Base-by-base conservation (phyloP, 2,797 vertebrate species). In the Tragopan temminckii region DNA sequence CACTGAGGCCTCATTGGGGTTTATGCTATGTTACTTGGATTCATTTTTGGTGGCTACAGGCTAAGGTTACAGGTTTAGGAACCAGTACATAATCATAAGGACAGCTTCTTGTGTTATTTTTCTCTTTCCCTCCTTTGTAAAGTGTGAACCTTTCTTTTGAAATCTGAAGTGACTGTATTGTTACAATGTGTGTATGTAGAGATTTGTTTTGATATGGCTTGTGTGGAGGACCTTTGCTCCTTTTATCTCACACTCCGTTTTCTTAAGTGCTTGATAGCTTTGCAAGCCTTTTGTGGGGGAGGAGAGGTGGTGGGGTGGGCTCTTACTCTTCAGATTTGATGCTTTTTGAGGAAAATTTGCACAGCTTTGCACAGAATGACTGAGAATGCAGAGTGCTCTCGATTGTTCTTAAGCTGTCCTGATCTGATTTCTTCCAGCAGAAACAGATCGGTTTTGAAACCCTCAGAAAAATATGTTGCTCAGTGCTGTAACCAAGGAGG, bases 111-210 rank as follows among this genome's bases (percentile, higher is more conserved):
- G 18, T 63, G 85, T 70, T 92, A 61, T 48, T 77, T 93, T 81
- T 29, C 58, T 68, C 69, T 9, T 48, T 83, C 75, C 52, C 85
- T 83, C 88, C 91, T 89, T 70, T 63, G 92, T 96, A 82, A 94
- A 75, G 63, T 88, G 94, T 95, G 94, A 91, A 70, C 45, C 87
- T 93, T 93, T 94, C 68, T 94, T 94, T 88, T 86, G 74, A 94
- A 93, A 68, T 80, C 89, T 92, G 92, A 91, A 76, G 89, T 96
- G 94, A 80, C 69, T 53, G 64, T 88, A 38, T 93, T 0, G 75
- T 93, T 93, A 57, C 52, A 89, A 90, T 55, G 57, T 96, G 82
- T 80, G 94, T 96, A 88, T 80, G 81, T 81, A 89, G 91, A 93
- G 31, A 71, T 96, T 93, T 62, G 20, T 92, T 80, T 93, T 93